These are phyloP conservation scores for Trigoniulus corallinus DNA, from an alignment of 1,140 invertebrate species.

Conservation along the genomic window DNA sequence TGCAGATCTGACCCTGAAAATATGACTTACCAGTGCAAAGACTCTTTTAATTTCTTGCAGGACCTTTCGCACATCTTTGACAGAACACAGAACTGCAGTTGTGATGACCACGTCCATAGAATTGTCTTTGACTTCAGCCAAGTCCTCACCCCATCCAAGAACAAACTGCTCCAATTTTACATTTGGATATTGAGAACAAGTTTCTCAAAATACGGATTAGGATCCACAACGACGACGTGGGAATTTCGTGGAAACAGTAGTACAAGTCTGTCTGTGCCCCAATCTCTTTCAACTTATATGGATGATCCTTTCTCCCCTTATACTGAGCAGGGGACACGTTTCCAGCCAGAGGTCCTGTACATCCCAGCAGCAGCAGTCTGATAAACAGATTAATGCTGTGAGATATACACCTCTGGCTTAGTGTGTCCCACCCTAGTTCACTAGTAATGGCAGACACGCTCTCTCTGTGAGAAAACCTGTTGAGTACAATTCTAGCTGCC, in stretches of 20 bases:
- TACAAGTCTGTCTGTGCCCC: conserved; percentile 19
- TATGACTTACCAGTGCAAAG: conserved; percentile 18
- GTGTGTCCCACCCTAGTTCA: no score
- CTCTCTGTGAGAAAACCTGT: no score
- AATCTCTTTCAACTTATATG: no score
- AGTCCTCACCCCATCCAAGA: conserved; percentile 16
- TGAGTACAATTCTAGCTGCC: no score
- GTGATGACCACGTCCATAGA: conserved; percentile 21
- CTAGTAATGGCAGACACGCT: no score
- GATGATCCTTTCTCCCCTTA: no score
- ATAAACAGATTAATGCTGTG: neutral
- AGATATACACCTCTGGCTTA: no score
- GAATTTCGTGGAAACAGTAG: conserved; percentile 20
- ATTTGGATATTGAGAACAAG: conserved; percentile 14
- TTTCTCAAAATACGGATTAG: conserved; percentile 17
- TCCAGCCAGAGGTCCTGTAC: neutral
- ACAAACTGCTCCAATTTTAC: conserved; percentile 16
- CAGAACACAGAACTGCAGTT: conserved; percentile 20
- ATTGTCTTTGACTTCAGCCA: conserved; percentile 14
- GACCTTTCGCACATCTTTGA: conserved; percentile 14
- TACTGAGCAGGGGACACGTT: neutral
- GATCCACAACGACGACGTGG: conserved; percentile 20
- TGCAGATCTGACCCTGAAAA: neutral
- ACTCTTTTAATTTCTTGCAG: conserved; percentile 21
- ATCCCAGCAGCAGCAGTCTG: neutral